Evolutionary conservation across 2,113 vertebrate species (phyloP), one percentile per base, ranked within the genome.

Genomic region (Apeltes quadracus): DNA sequence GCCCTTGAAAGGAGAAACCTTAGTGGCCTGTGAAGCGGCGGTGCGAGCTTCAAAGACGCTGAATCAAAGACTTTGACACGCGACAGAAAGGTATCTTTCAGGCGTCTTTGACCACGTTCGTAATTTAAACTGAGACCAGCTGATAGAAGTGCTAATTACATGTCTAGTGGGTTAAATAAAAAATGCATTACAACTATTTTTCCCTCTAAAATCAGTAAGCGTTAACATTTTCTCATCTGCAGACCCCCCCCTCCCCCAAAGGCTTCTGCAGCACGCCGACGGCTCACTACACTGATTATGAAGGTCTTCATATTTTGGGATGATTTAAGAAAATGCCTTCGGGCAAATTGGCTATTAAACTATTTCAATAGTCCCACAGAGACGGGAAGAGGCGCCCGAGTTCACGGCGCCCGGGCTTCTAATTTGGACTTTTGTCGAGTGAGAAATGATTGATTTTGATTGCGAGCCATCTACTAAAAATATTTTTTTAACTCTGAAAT

Each of bases 401-500:
- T n/a, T n/a, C n/a, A n/a, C n/a, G n/a, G n/a, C n/a, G n/a, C n/a
- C n/a, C n/a, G n/a, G n/a, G n/a, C n/a, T n/a, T n/a, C n/a, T n/a
- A n/a, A n/a, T n/a, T n/a, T n/a, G n/a, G n/a, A n/a, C n/a, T n/a
- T n/a, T n/a, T n/a, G n/a, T n/a, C n/a, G n/a, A n/a, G n/a, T n/a
- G n/a, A n/a, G n/a, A n/a, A n/a, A n/a, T n/a, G n/a, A n/a, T n/a
- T n/a, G n/a, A 62, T 23, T 67, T 7, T 38, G 23, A 58, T 50
- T 23, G 3, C 46, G 16, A 62, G 23, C 3, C 34, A 53, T 53
- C 22, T 38, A 16, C 9, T 67, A 23, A 50, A 48, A 4, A 22
- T 3, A 20, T n/a, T 20, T 5, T n/a, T 13, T 58, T 22, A 29
- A 58, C n/a, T 62, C 16, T 78, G 56, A 84, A 78, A 78, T 78